These are phyloP conservation scores for Apodemia duryi DNA, from an alignment of 2,888 invertebrate genomes.

Conservation along the genomic window DNA sequence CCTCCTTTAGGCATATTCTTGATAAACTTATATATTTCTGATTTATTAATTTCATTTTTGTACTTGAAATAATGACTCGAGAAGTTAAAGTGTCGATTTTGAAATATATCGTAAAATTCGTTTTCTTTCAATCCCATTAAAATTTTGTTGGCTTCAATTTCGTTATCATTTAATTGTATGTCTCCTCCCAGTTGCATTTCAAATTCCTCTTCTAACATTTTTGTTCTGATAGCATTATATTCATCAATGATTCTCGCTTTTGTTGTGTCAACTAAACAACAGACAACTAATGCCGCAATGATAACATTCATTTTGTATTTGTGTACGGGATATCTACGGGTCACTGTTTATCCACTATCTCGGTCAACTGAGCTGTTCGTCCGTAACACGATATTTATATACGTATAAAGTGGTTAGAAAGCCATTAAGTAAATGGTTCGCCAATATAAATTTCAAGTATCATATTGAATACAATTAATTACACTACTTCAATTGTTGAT, in stretches of 20 bases:
- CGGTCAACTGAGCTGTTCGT: conserved; percentile 29
- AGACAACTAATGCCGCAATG: conserved; percentile 23
- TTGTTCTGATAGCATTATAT: conserved; percentile 41
- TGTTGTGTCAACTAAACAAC: conserved; percentile 25
- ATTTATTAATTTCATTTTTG: conserved; percentile 77
- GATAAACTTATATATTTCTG: conserved; percentile 83
- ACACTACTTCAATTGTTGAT: neutral
- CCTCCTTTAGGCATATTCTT: conserved; percentile 87
- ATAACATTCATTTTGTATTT: conserved; percentile 29
- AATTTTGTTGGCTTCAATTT: conserved; percentile 73
- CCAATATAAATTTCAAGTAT: neutral
- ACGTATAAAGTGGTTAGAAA: conserved; percentile 19
- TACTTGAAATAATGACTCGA: conserved; percentile 83
- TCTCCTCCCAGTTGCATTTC: conserved; percentile 68
- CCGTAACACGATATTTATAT: conserved; percentile 34
- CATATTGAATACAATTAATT: neutral
- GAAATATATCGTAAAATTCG: conserved; percentile 72
- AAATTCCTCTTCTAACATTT: conserved; percentile 60
- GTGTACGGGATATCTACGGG: conserved; percentile 20
- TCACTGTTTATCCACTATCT: conserved; percentile 32
- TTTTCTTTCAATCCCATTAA: conserved; percentile 77
- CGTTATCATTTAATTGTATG: conserved; percentile 62
- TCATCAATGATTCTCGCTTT: conserved; percentile 38
- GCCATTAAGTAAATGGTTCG: neutral
- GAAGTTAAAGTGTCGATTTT: conserved; percentile 77